Evolutionary conservation across 2,113 vertebrate genomes (phyloP), one percentile per base, ranked within the genome.

Genomic region (Halichoerus grypus): DNA sequence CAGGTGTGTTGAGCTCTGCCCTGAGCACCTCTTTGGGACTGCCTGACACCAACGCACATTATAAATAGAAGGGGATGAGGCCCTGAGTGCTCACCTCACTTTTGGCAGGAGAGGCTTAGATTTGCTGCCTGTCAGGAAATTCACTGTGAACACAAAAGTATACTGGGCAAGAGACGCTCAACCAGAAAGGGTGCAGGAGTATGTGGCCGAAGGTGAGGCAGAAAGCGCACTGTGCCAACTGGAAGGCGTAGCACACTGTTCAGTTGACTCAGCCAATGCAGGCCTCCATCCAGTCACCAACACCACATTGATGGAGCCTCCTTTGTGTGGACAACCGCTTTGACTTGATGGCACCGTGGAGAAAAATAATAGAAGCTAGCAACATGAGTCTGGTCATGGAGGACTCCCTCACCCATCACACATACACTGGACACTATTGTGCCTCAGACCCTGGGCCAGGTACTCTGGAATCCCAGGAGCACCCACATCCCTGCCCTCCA

Each of bases 81-180:
- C 13, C 26, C 9, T 24, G 19, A 39, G 74, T 63, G 49, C 49
- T 92, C 87, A 24, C 42, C 12, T 59, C 39, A 9, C 82, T 98
- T 83, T 59, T 91, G 36, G 36, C 39, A 67, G 63, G 76, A 80
- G n/a, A 16, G 10, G 7, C 53, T 95, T 93, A 77, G 49, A 97
- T 90, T 95, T 98, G 69, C 80, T 87, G 11, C 59, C 80, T 83
- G 18, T 88, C 55, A 72, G 55, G 77, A 94, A 89, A 97, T 96
- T 86, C 61, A 49, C 71, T 79, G 46, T 28, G 22, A 98, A 36
- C 13, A 83, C 71, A 97, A n/a, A 97, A 51, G 13, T 83, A 53
- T 63, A 49, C 24, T 26, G 92, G 96, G 79, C 91, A 98, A 88
- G 31, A 98, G 96, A n/a, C 39, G 16, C 39, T 82, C 94, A 85